phyloP scores from a whole-genome alignment of 2,888 invertebrate genomes.

The Cheiracanthium punctorium region DNA sequence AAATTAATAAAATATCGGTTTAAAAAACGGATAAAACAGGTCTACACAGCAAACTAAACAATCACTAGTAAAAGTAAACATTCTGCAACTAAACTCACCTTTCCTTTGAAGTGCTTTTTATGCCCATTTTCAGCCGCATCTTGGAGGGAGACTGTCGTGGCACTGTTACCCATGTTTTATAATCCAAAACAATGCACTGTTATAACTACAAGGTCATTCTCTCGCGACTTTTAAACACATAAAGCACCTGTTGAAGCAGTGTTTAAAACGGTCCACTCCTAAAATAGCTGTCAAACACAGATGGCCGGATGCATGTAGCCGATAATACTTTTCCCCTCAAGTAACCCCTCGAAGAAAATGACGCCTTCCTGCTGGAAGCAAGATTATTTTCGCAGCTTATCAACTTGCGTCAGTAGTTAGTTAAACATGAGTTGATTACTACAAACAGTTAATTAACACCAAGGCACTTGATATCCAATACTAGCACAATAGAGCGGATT shows the following conservation, averaged over 20 bases:
- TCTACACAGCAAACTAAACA: no score
- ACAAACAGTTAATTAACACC: neutral
- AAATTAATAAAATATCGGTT: no score
- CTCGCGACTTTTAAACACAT: neutral
- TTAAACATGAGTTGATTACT: neutral
- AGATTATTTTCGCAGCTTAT: neutral
- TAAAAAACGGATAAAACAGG: no score
- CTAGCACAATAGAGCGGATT: no score
- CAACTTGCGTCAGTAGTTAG: neutral
- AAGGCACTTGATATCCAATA: constrained; percentile 15
- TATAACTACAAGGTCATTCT: neutral
- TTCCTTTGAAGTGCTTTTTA: constrained; percentile 49
- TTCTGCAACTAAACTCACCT: no score
- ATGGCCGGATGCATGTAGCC: constrained; percentile 43
- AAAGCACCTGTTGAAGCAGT: constrained; percentile 23
- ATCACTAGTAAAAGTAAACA: no score
- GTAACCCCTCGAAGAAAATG: neutral
- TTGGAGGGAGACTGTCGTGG: constrained; percentile 58
- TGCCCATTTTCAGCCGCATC: constrained; percentile 59
- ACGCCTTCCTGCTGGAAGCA: neutral
- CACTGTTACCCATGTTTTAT: constrained; percentile 49
- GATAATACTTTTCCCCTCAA: neutral
- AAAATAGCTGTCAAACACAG: neutral
- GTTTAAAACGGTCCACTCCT: constrained; percentile 26
- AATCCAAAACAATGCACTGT: neutral